Evolutionary conservation across 2,797 vertebrate genomes (phyloP), one percentile per base, ranked within the genome.

Genomic region (Galago senegalensis): DNA sequence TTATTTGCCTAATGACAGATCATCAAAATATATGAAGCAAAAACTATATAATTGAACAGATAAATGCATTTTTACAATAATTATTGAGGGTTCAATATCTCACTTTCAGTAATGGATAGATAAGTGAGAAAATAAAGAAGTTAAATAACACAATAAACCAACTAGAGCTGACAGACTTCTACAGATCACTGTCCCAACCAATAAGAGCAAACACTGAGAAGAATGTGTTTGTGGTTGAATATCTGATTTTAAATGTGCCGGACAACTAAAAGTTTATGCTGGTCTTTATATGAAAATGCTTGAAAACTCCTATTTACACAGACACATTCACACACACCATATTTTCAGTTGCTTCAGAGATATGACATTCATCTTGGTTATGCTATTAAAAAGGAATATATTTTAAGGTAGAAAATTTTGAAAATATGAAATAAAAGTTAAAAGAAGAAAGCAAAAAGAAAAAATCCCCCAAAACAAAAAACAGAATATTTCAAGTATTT

Each of bases 161-260:
- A 49, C 49, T 49, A 49, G 49, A 49, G 16, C 13, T 49, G 13
- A 14, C 49, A 49, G 13, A 49, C 49, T 14, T 49, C 49, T 49
- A 49, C 10, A 49, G 46, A 49, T 49, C 10, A 49, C 46, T 49
- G 46, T 49, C 46, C 46, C 46, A 49, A 49, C 46, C 46, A 49
- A 49, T 12, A 49, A 49, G 46, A 49, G 46, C 46, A 49, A 49
- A 49, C 46, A 3, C 46, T 14, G 49, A 49, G 49, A 49, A 49
- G 49, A 49, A 49, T 49, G 13, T 49, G 14, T 49, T 49, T 49
- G 49, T 49, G 49, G 49, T 49, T 76, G 56, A 4, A 1, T 75
- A 93, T 89, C 34, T 69, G 72, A 91, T 60, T 96, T 96, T 96
- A 70, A 94, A 97, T 75, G 18, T 60, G 13, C 31, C 67, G 37